Percentiles rank a stretch among this genome's conserved stretches.
phyloP scores from a whole-genome alignment of 1,140 invertebrate genomes.

The Tetramorium parvispinum region DNA sequence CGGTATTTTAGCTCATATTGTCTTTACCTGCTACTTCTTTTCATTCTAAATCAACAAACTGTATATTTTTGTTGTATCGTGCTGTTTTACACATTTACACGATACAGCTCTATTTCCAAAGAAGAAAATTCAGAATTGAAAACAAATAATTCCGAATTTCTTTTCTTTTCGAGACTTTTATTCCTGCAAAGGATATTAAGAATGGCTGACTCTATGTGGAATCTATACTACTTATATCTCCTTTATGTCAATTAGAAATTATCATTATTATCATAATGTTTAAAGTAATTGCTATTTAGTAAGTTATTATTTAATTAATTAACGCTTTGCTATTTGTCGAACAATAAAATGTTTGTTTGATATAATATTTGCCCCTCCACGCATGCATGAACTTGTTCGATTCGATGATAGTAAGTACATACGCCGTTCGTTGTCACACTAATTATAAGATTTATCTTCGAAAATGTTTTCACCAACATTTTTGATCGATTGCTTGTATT shows the following conservation, averaged over 20 bases:
- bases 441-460: conserved; percentile 16
- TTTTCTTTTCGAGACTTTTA: background rate
- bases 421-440: background rate
- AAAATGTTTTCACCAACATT: conserved; percentile 26
- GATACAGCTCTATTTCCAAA: background rate
- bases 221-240: background rate
- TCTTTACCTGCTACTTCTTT: background rate
- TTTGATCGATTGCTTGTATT: conserved; percentile 39
- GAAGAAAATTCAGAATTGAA: background rate
- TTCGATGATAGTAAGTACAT: background rate
- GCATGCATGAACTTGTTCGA: background rate
- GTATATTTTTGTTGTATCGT: background rate
- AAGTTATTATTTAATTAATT: conserved; percentile 23
- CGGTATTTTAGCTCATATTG: background rate
- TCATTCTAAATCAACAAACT: background rate
- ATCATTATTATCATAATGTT: background rate
- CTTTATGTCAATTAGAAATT: background rate
- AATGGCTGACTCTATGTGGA: background rate
- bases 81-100: background rate
- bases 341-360: background rate
- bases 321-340: background rate
- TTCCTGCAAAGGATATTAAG: background rate
- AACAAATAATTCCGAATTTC: background rate
- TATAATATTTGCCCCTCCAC: background rate
- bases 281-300: background rate